Evolutionary conservation across 2,888 invertebrate species (phyloP), one percentile per base, ranked within the genome.

Genomic region (Eupithecia exiguata): DNA sequence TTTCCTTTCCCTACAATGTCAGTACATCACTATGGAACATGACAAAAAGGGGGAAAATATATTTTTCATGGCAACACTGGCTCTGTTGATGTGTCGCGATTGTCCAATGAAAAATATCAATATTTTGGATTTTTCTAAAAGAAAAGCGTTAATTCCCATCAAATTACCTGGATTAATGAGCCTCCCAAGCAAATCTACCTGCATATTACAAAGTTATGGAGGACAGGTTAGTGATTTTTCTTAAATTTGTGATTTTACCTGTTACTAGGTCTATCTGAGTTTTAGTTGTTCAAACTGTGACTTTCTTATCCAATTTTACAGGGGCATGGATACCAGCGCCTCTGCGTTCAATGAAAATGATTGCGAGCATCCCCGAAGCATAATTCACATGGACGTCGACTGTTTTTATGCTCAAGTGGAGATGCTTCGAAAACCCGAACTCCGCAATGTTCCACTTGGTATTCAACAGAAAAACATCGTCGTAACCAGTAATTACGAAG

Each of bases 331-430:
- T 88, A 88, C 93, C 79, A 90, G 91, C 87, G 89, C 92, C 88
- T 91, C 93, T 82, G 86, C 89, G 82, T 89, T 85, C 84, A 87
- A 87, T 79, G 90, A 91, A 79, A 84, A 84, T 80, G 89, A 88
- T 77, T 88, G 84, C 78, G 92, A 91, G 78, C 97, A 97, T 89
- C 92, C 95, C 71, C 96, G 95, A 84, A 96, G 96, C 77, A 97
- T 98, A 81, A 95, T 98, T 84, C 97, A 97, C 88, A 94, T 98
- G 83, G 97, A 98, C 87, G 95, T 97, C 87, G 97, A 98, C 89
- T 97, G 96, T 88, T 98, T 97, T 91, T 98, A 97, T 91, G 97
- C 97, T 76, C 97, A 98, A 95, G 97, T 98, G 79, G 97, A 98
- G 92, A 97, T 97, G 95, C 88, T 97, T 74, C 95, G 96, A 80